Evolutionary conservation across 2,888 invertebrate species (phyloP), one percentile per base, ranked within the genome.

Genomic region (Furcula furcula): DNA sequence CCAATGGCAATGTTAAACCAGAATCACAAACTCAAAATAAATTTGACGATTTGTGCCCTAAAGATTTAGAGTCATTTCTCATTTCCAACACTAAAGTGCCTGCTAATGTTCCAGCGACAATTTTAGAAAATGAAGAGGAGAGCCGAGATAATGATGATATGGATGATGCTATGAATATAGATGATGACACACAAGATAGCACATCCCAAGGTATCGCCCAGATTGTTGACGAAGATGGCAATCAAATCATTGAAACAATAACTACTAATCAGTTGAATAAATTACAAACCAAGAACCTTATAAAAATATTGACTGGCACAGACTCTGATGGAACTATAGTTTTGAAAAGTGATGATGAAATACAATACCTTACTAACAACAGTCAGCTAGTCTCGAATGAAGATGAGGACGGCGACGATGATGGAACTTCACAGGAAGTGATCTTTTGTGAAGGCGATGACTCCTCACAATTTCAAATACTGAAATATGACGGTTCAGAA

Each of bases 371-470:
- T 6, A 67, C 84, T 3, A 76, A 76, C n/a, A n/a, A n/a, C 19
- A 52, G 73, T 5, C 68, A 84, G 29, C 33, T 80, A 4, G 59
- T 73, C 1, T 44, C 69, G 6, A 70, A 66, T 36, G 66, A 56
- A 20, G 55, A 63, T 31, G 78, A 64, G 16, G 65, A 78, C 33
- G 77, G 65, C 0, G 80, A 83, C 10, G 77, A 65, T 0, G 80
- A 83, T 10, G 60, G 58, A 1, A 58, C 72, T 39, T 72, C 80
- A 21, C 76, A 81, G 45, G 79, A 89, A 52, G 82, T 89, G 0
- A 83, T 89, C 31, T 76, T 86, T 18, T 86, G 79, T 53, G 84
- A 87, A 58, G 84, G 81, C 4, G 86, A 87, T 47, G 85, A 86
- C 5, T 40, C 75, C 15, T 81, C 83, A 6, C 84, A 87, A 36